Conservation (phyloP, 2,113 vertebrate species). For the Melanostigma gelatinosum region DNA sequence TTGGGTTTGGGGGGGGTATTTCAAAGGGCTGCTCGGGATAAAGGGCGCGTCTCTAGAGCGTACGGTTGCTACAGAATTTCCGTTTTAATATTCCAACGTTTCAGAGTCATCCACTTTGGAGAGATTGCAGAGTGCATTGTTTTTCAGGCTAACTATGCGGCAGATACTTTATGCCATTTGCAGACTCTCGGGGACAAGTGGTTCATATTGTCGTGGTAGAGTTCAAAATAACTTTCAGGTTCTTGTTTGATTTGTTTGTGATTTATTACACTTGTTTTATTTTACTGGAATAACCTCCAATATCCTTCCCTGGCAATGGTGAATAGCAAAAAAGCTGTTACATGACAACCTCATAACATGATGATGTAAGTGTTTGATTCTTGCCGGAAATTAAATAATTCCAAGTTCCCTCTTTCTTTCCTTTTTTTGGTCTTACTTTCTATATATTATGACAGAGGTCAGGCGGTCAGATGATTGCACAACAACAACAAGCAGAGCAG, state of each 20-base stretch:
- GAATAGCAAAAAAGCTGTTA: background rate
- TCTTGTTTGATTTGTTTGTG: slow-evolving; percentile 9
- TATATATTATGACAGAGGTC: background rate
- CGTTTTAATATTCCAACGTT: slow-evolving; percentile 58
- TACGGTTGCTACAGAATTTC: slow-evolving; percentile 47
- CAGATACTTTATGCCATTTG: slow-evolving; percentile 9
- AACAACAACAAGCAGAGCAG: background rate
- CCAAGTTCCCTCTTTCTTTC: background rate
- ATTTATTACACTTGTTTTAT: slow-evolving; percentile 1
- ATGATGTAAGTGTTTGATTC: background rate
- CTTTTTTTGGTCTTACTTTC: background rate
- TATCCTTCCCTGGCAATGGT: background rate
- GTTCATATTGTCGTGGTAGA: background rate
- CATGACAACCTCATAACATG: background rate
- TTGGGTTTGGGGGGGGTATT: slow-evolving; percentile 70
- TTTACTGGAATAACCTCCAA: background rate
- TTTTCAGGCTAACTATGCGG: slow-evolving; percentile 34
- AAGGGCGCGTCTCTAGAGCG: slow-evolving; percentile 56
- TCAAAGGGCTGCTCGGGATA: slow-evolving; percentile 71
- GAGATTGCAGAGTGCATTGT: slow-evolving; percentile 29
- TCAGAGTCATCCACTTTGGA: slow-evolving; percentile 37
- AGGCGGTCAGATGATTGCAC: background rate
- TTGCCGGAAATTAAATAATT: background rate
- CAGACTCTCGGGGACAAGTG: slow-evolving; percentile 3
- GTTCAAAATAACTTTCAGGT: background rate